Percentiles rank a stretch among this genome's conserved stretches.
Conservation (phyloP, 1,140 invertebrate species). For the Choristoneura fumiferana region DNA sequence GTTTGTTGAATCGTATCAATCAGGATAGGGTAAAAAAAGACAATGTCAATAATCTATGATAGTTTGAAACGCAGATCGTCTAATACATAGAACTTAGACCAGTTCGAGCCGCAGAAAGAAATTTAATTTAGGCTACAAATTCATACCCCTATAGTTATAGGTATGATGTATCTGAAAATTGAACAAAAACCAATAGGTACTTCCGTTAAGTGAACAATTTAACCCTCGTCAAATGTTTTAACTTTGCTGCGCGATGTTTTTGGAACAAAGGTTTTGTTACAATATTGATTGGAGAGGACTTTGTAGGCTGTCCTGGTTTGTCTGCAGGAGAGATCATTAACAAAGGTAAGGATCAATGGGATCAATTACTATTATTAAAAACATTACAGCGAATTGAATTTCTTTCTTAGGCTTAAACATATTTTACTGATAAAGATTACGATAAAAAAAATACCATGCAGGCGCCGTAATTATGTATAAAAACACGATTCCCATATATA, state of each 20-base stretch:
- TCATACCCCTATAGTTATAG: background rate
- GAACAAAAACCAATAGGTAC: background rate
- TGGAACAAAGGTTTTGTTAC: background rate
- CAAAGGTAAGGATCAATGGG: conserved; percentile 20
- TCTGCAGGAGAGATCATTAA: background rate
- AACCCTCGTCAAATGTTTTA: conserved; percentile 19
- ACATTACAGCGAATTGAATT: conserved; percentile 29
- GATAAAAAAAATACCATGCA: background rate
- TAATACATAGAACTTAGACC: conserved; percentile 25
- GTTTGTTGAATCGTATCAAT: conserved; percentile 58
- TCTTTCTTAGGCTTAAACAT: conserved; percentile 38
- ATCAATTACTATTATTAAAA: conserved; percentile 28
- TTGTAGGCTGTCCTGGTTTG: background rate
- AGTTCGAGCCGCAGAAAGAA: background rate
- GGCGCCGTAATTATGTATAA: background rate
- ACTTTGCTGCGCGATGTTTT: background rate
- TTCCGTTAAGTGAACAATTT: conserved; percentile 13
- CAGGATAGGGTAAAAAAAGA: conserved; percentile 47
- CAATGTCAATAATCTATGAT: conserved; percentile 39
- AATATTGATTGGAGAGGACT: background rate
- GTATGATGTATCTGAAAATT: background rate
- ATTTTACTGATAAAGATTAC: conserved; percentile 23
- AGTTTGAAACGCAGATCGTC: conserved; percentile 29
- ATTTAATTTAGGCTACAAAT: background rate
- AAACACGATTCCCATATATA: conserved; percentile 5